Conservation (phyloP, 2,797 vertebrate species). For the Peromyscus nudipes region DNA sequence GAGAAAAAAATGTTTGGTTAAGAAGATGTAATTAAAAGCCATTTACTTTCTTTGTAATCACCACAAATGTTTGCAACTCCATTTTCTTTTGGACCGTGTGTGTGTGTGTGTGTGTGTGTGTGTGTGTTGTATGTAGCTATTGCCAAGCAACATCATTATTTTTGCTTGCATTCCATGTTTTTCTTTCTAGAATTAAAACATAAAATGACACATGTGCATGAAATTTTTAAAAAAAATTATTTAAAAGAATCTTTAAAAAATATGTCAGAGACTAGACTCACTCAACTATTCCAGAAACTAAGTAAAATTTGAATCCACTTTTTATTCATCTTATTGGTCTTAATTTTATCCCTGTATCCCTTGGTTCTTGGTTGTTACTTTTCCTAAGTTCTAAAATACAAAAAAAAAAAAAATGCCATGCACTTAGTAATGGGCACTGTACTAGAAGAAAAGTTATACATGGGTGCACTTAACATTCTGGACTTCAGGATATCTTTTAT, state of each 20-base stretch:
- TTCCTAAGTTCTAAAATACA: neutral
- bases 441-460: slow-evolving; percentile 2
- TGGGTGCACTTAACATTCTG: slow-evolving; percentile 12
- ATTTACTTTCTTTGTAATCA: slow-evolving; percentile 67
- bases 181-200: neutral
- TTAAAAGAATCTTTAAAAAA: neutral
- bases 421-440: neutral
- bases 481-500: slow-evolving; percentile 1
- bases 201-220: neutral
- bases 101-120: no score
- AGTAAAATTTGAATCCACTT: neutral
- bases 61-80: slow-evolving; percentile 72
- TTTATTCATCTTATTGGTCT: neutral
- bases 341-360: slow-evolving; percentile 46
- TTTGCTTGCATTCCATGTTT: neutral
- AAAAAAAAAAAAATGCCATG: slow-evolving; percentile 16
- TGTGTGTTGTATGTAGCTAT: neutral
- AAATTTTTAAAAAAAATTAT: neutral
- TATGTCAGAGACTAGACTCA: neutral
- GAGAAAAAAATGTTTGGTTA: neutral
- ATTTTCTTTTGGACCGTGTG: neutral
- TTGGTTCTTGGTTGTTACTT: neutral
- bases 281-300: neutral
- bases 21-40: slow-evolving; percentile 60
- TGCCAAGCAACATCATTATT: neutral